Percentiles rank a stretch among this genome's conserved stretches.
Evolutionary conservation across 2,888 invertebrate species (phyloP).

Genomic region (Leuctra nigra): DNA sequence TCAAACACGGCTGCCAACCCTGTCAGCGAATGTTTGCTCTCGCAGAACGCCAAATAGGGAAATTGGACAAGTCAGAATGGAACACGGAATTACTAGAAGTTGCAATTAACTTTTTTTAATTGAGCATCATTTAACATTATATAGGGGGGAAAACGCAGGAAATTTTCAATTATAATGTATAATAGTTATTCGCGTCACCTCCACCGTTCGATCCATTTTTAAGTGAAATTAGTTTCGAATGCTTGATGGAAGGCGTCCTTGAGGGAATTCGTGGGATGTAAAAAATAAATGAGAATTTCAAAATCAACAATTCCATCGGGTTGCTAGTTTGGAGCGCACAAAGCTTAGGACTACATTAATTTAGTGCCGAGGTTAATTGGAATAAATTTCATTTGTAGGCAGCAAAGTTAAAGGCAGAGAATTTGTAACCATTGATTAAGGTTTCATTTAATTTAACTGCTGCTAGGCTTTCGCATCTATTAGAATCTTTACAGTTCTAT

Average conservation of each 20-base stretch:
- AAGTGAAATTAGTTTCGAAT: slow-evolving; percentile 8
- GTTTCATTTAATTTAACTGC: no score
- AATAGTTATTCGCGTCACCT: background rate
- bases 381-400: no score
- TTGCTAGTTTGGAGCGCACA: no score
- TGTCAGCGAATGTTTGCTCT: background rate
- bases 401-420: no score
- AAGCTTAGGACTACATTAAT: no score
- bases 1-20: background rate
- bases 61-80: slow-evolving; percentile 6
- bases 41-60: background rate
- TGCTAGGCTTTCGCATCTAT: no score
- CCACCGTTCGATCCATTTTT: background rate
- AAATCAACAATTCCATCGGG: no score
- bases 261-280: background rate
- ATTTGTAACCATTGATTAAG: no score
- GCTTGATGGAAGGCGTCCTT: background rate
- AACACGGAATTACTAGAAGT: background rate
- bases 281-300: slow-evolving; percentile 6
- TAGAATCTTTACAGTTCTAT: no score
- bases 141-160: background rate
- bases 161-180: slow-evolving; percentile 1
- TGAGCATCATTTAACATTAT: background rate
- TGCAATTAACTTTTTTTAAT: slow-evolving; percentile 10
- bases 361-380: no score